Conservation (phyloP, 2,888 invertebrate species). For the Serrognathus titanus region DNA sequence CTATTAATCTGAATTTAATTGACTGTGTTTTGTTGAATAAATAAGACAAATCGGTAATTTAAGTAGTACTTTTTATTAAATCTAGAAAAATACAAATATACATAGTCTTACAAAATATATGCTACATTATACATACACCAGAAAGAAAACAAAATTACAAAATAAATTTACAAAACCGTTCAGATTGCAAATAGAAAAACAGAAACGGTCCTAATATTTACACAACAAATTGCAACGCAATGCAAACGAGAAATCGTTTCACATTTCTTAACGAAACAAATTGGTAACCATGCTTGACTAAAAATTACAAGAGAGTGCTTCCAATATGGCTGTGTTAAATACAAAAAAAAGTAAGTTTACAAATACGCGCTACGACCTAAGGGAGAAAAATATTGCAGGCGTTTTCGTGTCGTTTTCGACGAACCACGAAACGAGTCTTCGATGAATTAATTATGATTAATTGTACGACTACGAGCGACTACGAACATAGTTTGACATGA, state of each 20-base stretch:
- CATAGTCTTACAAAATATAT: conserved; percentile 13
- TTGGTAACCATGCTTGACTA: conserved; percentile 42
- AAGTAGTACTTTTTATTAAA: conserved; percentile 1
- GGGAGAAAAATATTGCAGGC: not conserved
- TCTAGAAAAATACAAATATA: conserved; percentile 12
- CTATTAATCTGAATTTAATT: no score
- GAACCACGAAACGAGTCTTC: not conserved
- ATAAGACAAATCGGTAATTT: no score
- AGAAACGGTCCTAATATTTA: conserved; percentile 13
- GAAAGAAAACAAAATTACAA: conserved; percentile 2
- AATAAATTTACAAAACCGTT: conserved; percentile 4
- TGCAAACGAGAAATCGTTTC: conserved; percentile 21
- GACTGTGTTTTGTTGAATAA: no score
- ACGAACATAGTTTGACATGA: not conserved
- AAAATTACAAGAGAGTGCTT: conserved; percentile 23
- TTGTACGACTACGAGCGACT: not conserved
- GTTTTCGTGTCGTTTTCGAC: not conserved
- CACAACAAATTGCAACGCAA: conserved; percentile 20
- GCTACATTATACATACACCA: conserved; percentile 10
- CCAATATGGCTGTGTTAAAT: conserved; percentile 7
- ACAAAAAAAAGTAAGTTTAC: no score
- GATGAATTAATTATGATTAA: not conserved
- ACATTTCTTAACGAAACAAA: conserved; percentile 3
- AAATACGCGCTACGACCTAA: not conserved
- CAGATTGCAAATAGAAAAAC: not conserved